phyloP scores from a whole-genome alignment of 2,797 vertebrate genomes.

The Carapus acus region DNA sequence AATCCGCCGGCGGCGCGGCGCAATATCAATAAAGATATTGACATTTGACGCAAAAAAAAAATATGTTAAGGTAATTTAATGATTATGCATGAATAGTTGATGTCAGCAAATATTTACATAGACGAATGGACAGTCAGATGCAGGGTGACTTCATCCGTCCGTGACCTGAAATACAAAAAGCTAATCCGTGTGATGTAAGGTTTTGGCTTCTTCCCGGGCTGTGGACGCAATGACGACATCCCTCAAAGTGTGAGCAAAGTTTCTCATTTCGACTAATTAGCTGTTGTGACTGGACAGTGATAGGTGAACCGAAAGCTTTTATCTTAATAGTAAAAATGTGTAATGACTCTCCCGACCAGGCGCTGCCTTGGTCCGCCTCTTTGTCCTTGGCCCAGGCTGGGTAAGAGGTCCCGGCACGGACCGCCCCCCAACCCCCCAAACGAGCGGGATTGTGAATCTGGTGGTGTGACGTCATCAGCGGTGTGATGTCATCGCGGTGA shows the following conservation, averaged over 20 bases:
- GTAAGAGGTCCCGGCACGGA: constrained; percentile 48
- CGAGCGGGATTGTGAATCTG: constrained; percentile 55
- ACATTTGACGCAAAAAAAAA: constrained; percentile 48
- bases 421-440: constrained; percentile 48
- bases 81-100: constrained; percentile 23
- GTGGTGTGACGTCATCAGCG: constrained; percentile 69
- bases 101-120: constrained; percentile 57
- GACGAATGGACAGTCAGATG: constrained; percentile 26
- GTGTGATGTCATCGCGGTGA: constrained; percentile 72
- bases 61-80: constrained; percentile 46
- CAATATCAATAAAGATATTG: constrained; percentile 51
- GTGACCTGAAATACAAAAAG: constrained; percentile 47
- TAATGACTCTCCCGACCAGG: constrained; percentile 49
- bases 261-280: constrained; percentile 18
- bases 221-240: constrained; percentile 43
- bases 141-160: constrained; percentile 46
- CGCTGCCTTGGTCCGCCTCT: constrained; percentile 37
- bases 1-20: constrained; percentile 23
- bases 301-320: constrained; percentile 37
- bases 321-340: constrained; percentile 47
- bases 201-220: constrained; percentile 39
- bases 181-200: constrained; percentile 17
- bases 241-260: constrained; percentile 39
- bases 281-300: constrained; percentile 34
- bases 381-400: constrained; percentile 59